Conservation (phyloP, 2,888 invertebrate genomes). For the Neoascia interrupta region DNA sequence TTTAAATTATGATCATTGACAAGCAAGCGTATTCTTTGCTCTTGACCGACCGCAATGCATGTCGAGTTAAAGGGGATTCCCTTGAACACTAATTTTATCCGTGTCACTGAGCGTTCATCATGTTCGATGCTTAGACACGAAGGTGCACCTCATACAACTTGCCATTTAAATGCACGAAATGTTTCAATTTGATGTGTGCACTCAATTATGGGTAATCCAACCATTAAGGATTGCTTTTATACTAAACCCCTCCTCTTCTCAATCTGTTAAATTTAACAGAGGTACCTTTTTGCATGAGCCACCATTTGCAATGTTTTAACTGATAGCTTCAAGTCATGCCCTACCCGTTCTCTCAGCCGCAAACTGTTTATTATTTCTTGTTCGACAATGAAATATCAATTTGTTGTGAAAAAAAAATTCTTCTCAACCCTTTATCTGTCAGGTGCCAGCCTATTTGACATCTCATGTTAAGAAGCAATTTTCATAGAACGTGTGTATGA, state of each 20-base stretch:
- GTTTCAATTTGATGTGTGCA: constrained; percentile 65
- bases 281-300: too few species aligned
- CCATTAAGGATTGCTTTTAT: constrained; percentile 43
- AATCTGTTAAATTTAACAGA: too few species aligned
- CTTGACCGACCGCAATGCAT: too few species aligned
- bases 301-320: constrained; percentile 39
- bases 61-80: too few species aligned
- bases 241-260: too few species aligned
- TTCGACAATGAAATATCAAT: constrained; percentile 61
- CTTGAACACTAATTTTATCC: too few species aligned
- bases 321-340: constrained; percentile 23
- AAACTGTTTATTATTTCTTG: constrained; percentile 52
- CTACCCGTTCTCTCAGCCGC: constrained; percentile 4
- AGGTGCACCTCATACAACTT: constrained; percentile 46
- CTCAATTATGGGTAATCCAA: constrained; percentile 62
- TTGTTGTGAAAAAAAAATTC: constrained; percentile 56
- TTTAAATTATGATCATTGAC: too few species aligned
- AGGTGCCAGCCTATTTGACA: constrained; percentile 78
- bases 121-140: constrained; percentile 25
- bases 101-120: constrained; percentile 24
- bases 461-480: constrained; percentile 80
- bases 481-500: constrained; percentile 69
- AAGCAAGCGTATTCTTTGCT: too few species aligned
- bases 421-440: constrained; percentile 70
- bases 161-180: constrained; percentile 67